These are phyloP conservation scores for Phalacrocorax pelagicus DNA, from an alignment of 2,113 vertebrate genomes.

Conservation along the genomic window DNA sequence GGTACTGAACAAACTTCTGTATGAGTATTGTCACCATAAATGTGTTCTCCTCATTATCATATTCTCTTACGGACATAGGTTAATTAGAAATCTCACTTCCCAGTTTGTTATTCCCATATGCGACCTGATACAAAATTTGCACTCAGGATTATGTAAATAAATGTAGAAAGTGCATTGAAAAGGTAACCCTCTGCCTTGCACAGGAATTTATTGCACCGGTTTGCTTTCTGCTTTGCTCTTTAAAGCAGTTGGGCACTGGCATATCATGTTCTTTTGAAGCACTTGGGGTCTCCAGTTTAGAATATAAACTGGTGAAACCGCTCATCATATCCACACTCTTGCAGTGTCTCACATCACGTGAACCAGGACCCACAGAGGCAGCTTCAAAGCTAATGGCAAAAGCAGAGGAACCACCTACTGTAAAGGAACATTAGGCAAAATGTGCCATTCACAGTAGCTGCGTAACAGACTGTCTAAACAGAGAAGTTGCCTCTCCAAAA, in stretches of 20 bases:
- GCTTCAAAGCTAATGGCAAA: not conserved
- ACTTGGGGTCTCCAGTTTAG: not conserved
- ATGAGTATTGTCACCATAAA: not conserved
- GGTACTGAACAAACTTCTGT: not conserved
- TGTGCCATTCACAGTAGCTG: not conserved
- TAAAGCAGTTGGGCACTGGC: not conserved
- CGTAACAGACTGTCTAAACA: not conserved
- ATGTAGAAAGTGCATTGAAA: not conserved
- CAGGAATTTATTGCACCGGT: not conserved
- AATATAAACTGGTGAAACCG: not conserved
- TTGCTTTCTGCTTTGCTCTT: not conserved
- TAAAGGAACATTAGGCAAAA: not conserved
- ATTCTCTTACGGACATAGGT: constrained; percentile 14
- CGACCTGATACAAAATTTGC: not conserved
- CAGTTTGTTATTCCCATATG: constrained; percentile 5
- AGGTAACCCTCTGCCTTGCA: not conserved
- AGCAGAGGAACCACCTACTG: not conserved
- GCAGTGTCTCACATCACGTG: not conserved
- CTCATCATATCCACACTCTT: not conserved
- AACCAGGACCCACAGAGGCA: not conserved
- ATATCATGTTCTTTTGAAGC: not conserved
- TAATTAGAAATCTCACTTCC: constrained; percentile 54
- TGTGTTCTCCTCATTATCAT: not conserved
- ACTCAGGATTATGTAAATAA: constrained; percentile 39
- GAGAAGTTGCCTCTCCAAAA: not conserved